These are phyloP conservation scores for Pollenia amentaria DNA, from an alignment of 2,888 invertebrate species.

Conservation along the genomic window DNA sequence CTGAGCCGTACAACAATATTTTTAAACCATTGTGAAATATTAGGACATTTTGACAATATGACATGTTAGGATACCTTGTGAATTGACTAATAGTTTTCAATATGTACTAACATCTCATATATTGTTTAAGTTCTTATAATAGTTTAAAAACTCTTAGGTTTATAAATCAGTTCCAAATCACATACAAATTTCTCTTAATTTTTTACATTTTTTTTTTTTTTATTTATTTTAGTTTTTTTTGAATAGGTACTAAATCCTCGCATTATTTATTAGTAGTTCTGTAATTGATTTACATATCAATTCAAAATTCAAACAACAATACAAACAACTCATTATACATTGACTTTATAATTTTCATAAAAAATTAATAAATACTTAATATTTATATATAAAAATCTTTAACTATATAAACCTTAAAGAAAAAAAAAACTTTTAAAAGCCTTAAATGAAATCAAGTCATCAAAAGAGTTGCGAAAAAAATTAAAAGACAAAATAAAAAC, in stretches of 20 bases:
- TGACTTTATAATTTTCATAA: constrained; percentile 21
- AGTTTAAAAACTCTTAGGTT: no score
- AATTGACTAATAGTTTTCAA: neutral
- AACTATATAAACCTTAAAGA: constrained; percentile 27
- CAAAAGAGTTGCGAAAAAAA: neutral
- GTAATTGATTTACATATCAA: constrained; percentile 54
- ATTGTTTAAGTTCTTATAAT: no score
- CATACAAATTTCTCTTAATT: no score
- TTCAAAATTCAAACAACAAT: neutral
- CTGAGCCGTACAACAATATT: no score
- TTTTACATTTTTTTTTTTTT: neutral
- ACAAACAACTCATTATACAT: neutral
- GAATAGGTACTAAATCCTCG: constrained; percentile 70
- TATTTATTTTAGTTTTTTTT: constrained; percentile 1
- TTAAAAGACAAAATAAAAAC: neutral
- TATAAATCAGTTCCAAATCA: no score
- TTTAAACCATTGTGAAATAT: no score
- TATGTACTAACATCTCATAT: no score
- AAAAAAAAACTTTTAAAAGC: constrained; percentile 31
- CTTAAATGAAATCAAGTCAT: constrained; percentile 20
- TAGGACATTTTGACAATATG: no score
- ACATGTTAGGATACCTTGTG: no score
- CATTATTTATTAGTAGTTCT: constrained; percentile 54
- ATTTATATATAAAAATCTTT: neutral
- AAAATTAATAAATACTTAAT: constrained; percentile 7